Percentiles rank a stretch among this genome's conserved stretches.
phyloP scores from a whole-genome alignment of 64 coral and sea anemone genomes.

The Cladopsammia gracilis region DNA sequence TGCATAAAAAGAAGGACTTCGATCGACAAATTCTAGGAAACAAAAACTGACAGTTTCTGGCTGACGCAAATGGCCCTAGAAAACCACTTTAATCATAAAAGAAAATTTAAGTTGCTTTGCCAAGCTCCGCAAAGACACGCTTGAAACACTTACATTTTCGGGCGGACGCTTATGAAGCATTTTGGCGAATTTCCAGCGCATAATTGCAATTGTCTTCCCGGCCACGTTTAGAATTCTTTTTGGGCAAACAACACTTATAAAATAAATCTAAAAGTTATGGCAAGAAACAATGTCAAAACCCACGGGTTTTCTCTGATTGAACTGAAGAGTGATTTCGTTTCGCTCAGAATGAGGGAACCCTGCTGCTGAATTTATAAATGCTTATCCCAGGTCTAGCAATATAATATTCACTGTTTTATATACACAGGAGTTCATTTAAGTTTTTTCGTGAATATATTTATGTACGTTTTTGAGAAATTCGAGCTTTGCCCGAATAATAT shows the following conservation, averaged over 20 bases:
- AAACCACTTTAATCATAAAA: conserved; percentile 7
- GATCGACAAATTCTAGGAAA: conserved; percentile 8
- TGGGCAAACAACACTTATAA: too few species aligned
- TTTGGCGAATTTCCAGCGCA: neutral
- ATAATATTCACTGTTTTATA: neutral
- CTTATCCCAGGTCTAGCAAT: neutral
- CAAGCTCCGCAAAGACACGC: neutral
- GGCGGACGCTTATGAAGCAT: neutral
- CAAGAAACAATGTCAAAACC: neutral
- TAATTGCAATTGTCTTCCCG: neutral
- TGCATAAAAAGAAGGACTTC: conserved; percentile 8
- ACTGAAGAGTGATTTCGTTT: conserved; percentile 8
- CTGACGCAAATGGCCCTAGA: conserved; percentile 16
- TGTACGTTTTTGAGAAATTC: neutral
- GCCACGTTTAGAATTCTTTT: too few species aligned
- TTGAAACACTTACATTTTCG: neutral
- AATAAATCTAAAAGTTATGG: too few species aligned
- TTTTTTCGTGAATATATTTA: conserved; percentile 20
- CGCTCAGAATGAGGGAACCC: neutral
- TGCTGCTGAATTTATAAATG: neutral
- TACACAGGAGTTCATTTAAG: neutral
- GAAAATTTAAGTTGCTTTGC: neutral
- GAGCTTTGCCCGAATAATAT: neutral
- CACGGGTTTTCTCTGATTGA: neutral
- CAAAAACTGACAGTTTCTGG: conserved; percentile 7